Evolutionary conservation across 2,113 vertebrate genomes (phyloP), one percentile per base, ranked within the genome.

Genomic region (Tachysurus vachellii): DNA sequence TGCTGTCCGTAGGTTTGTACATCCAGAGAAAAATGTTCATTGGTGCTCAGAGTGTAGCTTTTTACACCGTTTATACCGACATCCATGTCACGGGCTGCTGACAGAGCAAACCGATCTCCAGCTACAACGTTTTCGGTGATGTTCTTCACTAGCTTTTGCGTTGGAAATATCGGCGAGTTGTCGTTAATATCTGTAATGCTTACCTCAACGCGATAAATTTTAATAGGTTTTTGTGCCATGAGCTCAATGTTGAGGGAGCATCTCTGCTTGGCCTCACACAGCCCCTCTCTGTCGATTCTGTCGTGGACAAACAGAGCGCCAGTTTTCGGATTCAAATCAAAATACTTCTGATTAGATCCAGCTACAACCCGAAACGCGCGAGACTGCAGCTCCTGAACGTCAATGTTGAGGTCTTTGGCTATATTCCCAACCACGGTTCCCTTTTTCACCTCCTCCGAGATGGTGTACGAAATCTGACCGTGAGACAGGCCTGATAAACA

Each of bases 1-100:
- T 91, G 85, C 2, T 90, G 90, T 61, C 87, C 91, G 13, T 81
- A 89, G 31, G 76, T 91, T 5, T 87, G 79, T n/a, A 82, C 66
- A 83, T 95, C 94, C n/a, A 96, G 71, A 13, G 92, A 88, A n/a
- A 96, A 96, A 87, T 95, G 70, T 1, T 96, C 93, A 89, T 94
- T 95, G 4, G 84, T 2, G 17, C 83, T 93, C 54, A 96, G 88
- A 86, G 91, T 95, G 88, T 95, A 95, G 10, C 85, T 93, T 64
- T 92, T 94, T 0, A 95, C 70, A 0, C 93, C 90, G 56, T 95
- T 94, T 56, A 4, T 57, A 0, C 93, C 95, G 0, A 90, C 88
- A 36, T 95, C 95, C 7, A 90, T 50, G 10, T 96, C 95, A 47
- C 92, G 75, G 5, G 95, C 94, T 1, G 82, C 75, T 0, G 93